Conservation (phyloP, 1,140 invertebrate species). For the Hetaerina americana region DNA sequence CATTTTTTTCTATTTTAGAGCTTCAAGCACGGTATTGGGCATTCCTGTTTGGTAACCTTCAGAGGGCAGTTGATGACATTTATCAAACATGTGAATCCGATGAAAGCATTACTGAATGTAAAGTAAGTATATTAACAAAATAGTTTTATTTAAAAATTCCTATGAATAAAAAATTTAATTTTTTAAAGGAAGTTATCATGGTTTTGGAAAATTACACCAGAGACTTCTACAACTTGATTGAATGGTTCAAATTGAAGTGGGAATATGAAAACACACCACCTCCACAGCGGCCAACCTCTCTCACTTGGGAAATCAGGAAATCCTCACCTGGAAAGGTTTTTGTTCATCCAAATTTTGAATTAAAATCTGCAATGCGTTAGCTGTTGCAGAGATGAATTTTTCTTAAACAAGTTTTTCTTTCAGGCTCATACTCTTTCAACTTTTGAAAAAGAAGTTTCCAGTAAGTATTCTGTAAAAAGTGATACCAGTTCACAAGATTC, state of each 20-base stretch:
- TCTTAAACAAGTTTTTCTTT: not conserved
- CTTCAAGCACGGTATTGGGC: constrained; percentile 87
- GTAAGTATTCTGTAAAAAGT: not conserved
- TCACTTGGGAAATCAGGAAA: constrained; percentile 90
- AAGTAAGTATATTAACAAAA: constrained; percentile 32
- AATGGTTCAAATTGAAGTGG: constrained; percentile 85
- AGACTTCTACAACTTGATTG: constrained; percentile 84
- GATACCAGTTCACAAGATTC: not conserved
- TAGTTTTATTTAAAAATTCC: not conserved
- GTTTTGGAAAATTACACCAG: constrained; percentile 86
- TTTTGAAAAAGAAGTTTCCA: not conserved
- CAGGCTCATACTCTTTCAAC: not conserved
- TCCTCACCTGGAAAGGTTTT: constrained; percentile 50
- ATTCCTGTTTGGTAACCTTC: constrained; percentile 84
- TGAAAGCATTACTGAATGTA: constrained; percentile 47
- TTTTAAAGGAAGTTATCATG: constrained; percentile 73
- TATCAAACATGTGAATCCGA: constrained; percentile 49
- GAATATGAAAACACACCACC: constrained; percentile 81
- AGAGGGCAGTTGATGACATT: constrained; percentile 68
- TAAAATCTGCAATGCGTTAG: not conserved
- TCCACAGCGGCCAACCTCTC: constrained; percentile 67
- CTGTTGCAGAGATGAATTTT: not conserved
- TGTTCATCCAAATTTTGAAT: not conserved
- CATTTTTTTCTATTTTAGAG: constrained; percentile 37
- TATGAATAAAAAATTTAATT: constrained; percentile 3